Conservation (phyloP, 1,140 invertebrate genomes). For the Sycophila sp. region DNA sequence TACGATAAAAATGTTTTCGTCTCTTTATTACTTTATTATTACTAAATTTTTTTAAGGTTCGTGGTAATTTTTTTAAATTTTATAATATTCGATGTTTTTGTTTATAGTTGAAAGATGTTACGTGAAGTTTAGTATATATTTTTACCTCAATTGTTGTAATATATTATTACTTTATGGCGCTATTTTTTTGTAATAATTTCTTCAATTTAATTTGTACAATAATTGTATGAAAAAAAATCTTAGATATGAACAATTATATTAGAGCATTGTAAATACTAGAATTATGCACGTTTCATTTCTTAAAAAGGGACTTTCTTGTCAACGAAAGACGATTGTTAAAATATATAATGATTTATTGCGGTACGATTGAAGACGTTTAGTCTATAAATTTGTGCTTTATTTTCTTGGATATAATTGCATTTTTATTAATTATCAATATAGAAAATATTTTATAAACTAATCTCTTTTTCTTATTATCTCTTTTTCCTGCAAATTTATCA, state of each 20-base stretch:
- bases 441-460: slow-evolving; percentile 32
- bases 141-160: not conserved
- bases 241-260: not conserved
- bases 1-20: no score
- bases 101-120: not conserved
- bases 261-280: slow-evolving; percentile 27
- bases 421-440: slow-evolving; percentile 17
- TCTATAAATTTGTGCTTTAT: slow-evolving; percentile 26
- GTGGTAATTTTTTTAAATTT: no score
- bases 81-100: not conserved
- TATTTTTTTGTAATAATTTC: not conserved
- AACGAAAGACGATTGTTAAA: slow-evolving; percentile 8
- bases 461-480: no score
- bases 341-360: slow-evolving; percentile 1
- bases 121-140: not conserved
- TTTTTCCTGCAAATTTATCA: no score
- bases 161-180: not conserved
- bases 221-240: not conserved
- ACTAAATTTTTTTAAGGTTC: no score
- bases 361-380: not conserved
- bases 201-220: not conserved
- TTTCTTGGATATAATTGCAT: not conserved
- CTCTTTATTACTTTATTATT: not conserved
- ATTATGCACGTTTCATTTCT: slow-evolving; percentile 7
- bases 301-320: not conserved